Base-by-base conservation (phyloP, 2,888 invertebrate genomes). In the Xylota sylvarum region DNA sequence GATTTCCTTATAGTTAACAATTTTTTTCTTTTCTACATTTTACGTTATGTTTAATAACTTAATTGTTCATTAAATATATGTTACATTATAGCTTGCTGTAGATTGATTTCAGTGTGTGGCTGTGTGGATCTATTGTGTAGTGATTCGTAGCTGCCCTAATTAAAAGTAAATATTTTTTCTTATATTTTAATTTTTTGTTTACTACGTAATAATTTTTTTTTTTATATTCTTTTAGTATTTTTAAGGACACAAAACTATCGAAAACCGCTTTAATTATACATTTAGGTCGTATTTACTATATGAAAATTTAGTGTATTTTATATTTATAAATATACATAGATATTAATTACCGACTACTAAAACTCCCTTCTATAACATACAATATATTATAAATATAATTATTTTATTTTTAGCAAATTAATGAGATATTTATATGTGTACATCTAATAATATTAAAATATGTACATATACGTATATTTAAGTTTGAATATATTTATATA, bases 261-360 rank as follows among this genome's bases (percentile, higher is more conserved):
- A 81, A 81, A 81, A 76, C 76, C 58, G 52, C 72, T 81, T 85
- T 56, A 30, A 60, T 60, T 46, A 35, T 76, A 58, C 43, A 74
- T 46, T 60, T 40, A 64, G 67, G 17, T 77, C 46, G 48, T 67
- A 14, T 76, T 9, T 37, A 12, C 10, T 9, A 43, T 58, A 56
- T 64, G 48, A 43, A 76, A 77, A 64, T 48, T 76, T 58, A 70
- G 48, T 58, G n/a, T 37, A 35, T 69, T 82, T 52, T 72, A 48
- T 27, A 64, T 62, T 58, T 52, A 76, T 80, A 64, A 80, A 80
- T 76, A 79, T 74, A 70, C 84, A 84, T 78, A 70, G 14, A 79
- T 58, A 83, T 64, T 64, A 55, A 60, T 67, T 67, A 77, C 60
- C 65, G 67, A 76, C 76, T 65, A 43, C 65, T 32, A 65, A 81